A percentile compares a stretch with the other conserved stretches of the same genome.
These are phyloP conservation scores for Colossoma macropomum DNA, from an alignment of 2,113 vertebrate genomes.

Conservation along the genomic window DNA sequence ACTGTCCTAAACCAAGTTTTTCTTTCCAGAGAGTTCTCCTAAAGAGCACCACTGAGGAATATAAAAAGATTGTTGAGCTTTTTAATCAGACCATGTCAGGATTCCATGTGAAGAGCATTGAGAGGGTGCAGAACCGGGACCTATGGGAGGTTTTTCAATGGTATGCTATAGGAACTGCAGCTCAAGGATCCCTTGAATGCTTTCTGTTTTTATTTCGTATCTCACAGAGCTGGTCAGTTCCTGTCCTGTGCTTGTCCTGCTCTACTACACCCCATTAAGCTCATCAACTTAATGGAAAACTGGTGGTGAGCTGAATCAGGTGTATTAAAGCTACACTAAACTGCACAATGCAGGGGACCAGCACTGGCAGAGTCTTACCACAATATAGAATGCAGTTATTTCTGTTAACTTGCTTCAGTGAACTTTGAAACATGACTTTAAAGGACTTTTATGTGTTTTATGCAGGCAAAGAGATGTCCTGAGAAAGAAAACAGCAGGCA, in stretches of 20 bases:
- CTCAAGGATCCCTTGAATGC: background rate
- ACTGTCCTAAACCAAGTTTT: background rate
- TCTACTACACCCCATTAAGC: background rate
- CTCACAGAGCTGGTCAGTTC: too few species aligned
- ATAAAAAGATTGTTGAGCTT: background rate
- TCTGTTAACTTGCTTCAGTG: background rate
- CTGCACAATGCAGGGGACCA: background rate
- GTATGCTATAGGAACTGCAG: constrained; percentile 7
- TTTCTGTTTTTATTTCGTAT: background rate
- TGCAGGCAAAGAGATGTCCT: constrained; percentile 68
- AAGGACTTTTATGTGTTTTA: constrained; percentile 43
- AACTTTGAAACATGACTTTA: background rate
- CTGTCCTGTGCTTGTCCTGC: background rate
- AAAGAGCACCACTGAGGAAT: constrained; percentile 6
- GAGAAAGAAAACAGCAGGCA: constrained; percentile 67
- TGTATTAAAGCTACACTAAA: background rate
- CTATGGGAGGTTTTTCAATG: constrained; percentile 48
- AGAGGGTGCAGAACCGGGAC: constrained; percentile 49
- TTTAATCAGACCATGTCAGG: constrained; percentile 36
- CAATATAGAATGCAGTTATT: background rate
- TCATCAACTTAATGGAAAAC: background rate
- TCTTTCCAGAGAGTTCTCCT: constrained; percentile 38
- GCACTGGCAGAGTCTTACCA: background rate
- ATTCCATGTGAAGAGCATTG: constrained; percentile 33
- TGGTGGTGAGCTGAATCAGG: background rate